Evolutionary conservation across 1,140 invertebrate species (phyloP), one percentile per base, ranked within the genome.

Genomic region (Drosophila kanapiae): DNA sequence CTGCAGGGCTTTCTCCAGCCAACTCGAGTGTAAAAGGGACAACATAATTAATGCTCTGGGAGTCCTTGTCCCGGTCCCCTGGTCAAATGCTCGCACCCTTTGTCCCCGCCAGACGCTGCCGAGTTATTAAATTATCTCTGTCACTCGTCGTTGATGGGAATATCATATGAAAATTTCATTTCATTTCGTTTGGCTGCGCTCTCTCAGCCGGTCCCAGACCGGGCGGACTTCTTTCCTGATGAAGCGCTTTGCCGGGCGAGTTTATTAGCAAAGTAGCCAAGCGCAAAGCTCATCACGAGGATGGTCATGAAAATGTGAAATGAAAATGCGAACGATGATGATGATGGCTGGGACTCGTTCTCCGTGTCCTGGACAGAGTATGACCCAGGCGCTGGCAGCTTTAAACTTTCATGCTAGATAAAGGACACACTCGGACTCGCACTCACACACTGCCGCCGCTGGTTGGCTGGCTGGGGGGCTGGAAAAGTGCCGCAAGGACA

Each of bases 141-240:
- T 90, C 69, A 85, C 81, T 88, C 78, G 70, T 84, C 78, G 67
- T 90, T 81, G 88, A 88, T 85, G 84, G 63, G 84, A 88, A 88
- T 90, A 90, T 88, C 84, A 85, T 90, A 90, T 90, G 85, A 90
- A 90, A 90, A 90, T 90, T 90, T 90, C 85, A 90, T 88, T 88
- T 79, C 85, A 87, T 87, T 87, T 87, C 84, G 84, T 87, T 90
- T 84, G 60, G 85, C 56, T 87, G 80, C 84, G 80, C 83, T 56
- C 67, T 79, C 80, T 72, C 48, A 78, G 78, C 48, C 16, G 14
- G 23, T 23, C 23, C 48, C 49, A 2, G 49, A 49, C 16, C 35
- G 40, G 23, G 29, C 5, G 43, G 54, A 64, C 69, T 63, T 78
- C 65, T 53, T 38, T 42, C 29, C 62, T 86, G 83, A 83, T 80